phyloP scores from a whole-genome alignment of 1,140 invertebrate genomes.

The Macrosteles quadrilineatus region DNA sequence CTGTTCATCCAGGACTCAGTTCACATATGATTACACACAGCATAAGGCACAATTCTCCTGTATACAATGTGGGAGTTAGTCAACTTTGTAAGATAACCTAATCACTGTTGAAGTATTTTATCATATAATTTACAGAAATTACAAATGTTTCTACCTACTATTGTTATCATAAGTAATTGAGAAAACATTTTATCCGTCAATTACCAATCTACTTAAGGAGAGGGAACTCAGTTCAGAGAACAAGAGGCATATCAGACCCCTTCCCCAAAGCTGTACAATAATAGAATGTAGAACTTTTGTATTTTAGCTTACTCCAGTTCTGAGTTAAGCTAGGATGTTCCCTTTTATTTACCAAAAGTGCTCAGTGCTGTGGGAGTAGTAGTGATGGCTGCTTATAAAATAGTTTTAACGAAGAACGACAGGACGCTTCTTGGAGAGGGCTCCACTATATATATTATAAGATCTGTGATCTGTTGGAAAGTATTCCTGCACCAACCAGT shows the following conservation, averaged over 20 bases:
- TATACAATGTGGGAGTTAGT: too few species aligned
- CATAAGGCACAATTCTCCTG: too few species aligned
- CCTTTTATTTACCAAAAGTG: conserved; percentile 39
- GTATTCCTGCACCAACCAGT: not conserved
- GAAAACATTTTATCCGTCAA: too few species aligned
- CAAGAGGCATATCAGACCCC: conserved; percentile 4
- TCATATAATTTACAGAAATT: too few species aligned
- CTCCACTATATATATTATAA: conserved; percentile 37
- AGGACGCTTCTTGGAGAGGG: conserved; percentile 31
- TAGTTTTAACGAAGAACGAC: conserved; percentile 35
- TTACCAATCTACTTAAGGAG: too few species aligned
- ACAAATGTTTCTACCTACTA: too few species aligned
- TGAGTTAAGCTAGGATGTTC: conserved; percentile 24
- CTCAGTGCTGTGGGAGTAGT: conserved; percentile 30
- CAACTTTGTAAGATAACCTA: too few species aligned
- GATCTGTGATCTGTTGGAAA: conserved; percentile 36
- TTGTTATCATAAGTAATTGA: too few species aligned
- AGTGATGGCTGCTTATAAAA: conserved; percentile 34
- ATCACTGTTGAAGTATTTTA: too few species aligned
- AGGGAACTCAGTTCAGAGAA: not conserved
- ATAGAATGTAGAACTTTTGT: conserved; percentile 17
- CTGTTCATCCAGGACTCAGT: too few species aligned
- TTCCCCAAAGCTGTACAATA: conserved; percentile 7
- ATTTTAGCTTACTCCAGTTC: conserved; percentile 19
- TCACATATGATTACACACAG: too few species aligned